These are phyloP conservation scores for Conus canariensis DNA, from an alignment of 2,888 invertebrate species.

Conservation along the genomic window DNA sequence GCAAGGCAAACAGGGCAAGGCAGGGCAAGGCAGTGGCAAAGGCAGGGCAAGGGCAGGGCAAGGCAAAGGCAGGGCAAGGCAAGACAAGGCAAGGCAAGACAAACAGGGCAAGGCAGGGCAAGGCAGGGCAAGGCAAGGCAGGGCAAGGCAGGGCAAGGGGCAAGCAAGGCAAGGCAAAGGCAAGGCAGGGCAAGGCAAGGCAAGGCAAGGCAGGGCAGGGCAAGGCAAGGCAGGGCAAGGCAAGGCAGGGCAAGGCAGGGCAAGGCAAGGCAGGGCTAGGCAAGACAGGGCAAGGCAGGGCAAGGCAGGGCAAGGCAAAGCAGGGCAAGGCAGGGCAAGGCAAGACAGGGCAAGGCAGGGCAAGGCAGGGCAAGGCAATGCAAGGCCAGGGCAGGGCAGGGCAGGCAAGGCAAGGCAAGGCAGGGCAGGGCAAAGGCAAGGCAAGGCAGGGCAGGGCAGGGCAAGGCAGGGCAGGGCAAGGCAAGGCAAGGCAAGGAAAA, in stretches of 20 bases:
- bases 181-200: constrained; percentile 21
- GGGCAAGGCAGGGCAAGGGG: not conserved
- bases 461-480: constrained; percentile 28
- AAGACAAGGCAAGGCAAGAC: constrained; percentile 30
- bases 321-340: constrained; percentile 30
- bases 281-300: constrained; percentile 27
- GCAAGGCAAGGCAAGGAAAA: constrained; percentile 23
- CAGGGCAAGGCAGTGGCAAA: not conserved
- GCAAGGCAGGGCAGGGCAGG: constrained; percentile 21
- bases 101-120: not conserved
- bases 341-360: constrained; percentile 17
- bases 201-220: constrained; percentile 32
- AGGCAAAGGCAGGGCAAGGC: constrained; percentile 19
- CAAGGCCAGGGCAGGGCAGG: constrained; percentile 31
- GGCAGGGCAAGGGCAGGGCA: constrained; percentile 30
- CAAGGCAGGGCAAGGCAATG: constrained; percentile 22
- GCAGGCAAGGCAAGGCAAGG: constrained; percentile 31
- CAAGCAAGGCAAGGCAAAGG: constrained; percentile 32
- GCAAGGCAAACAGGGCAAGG: not conserved
- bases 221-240: constrained; percentile 28
- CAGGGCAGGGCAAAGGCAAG: constrained; percentile 24
- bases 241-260: constrained; percentile 32
- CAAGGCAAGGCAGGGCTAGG: constrained; percentile 31
- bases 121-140: constrained; percentile 2
- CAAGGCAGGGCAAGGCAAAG: constrained; percentile 21